Evolutionary conservation across 2,113 vertebrate genomes (phyloP).

Genomic region (Notechis scutatus): DNA sequence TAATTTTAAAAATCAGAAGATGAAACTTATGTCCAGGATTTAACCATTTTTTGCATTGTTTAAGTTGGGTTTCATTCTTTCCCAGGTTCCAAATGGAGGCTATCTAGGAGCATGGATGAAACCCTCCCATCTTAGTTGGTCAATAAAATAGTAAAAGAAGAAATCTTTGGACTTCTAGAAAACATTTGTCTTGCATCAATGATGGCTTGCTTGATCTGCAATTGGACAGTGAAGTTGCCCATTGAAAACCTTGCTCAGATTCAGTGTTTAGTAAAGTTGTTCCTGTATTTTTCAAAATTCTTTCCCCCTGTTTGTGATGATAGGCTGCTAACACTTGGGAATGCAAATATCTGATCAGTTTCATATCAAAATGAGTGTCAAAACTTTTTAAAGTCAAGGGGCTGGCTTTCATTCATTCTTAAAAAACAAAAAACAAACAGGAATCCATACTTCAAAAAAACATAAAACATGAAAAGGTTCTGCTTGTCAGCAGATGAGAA

Average conservation of each 20-base stretch:
- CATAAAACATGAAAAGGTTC: not conserved
- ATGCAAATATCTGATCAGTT: not conserved
- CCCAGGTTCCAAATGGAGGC: not conserved
- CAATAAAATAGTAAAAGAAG: not conserved
- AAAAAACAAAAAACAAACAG: not conserved
- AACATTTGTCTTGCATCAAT: not conserved
- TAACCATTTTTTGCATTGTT: not conserved
- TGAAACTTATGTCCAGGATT: not conserved
- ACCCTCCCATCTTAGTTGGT: not conserved
- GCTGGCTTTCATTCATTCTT: not conserved
- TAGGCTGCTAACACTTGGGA: not conserved
- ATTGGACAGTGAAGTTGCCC: not conserved
- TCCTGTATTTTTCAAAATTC: not conserved
- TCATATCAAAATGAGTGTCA: not conserved
- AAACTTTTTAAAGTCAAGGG: not conserved
- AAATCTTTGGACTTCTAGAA: not conserved
- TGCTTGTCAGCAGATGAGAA: not conserved
- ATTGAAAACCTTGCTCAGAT: not conserved
- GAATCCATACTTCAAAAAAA: not conserved
- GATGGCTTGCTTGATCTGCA: not conserved
- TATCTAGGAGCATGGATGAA: not conserved
- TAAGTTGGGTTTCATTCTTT: not conserved
- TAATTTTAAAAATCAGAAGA: not conserved
- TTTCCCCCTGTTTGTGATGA: not conserved
- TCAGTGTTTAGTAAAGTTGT: not conserved